Base-by-base conservation (phyloP, 2,113 vertebrate genomes). In the Salvelinus alpinus region DNA sequence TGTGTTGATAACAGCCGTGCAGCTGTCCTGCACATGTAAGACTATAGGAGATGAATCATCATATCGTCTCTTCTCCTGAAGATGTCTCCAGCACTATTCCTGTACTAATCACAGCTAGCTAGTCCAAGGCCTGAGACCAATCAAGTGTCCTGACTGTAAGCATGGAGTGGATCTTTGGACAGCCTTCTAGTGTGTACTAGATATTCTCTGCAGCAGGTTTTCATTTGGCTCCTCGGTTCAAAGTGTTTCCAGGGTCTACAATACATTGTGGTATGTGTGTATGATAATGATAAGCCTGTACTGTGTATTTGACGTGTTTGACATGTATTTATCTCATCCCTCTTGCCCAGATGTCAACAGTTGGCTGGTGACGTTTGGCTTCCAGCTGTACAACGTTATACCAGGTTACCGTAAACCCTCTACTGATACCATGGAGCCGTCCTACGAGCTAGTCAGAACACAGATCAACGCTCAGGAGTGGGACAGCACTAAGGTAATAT, bases 381-480 rank as follows among this genome's bases (percentile, higher is more conserved):
- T 99, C 92, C 98, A 99, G 84, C 91, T 99, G 5, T 97, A 99
- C 91, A 99, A 99, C 0, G 97, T 99, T 79, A 99, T 99, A 80
- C 97, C 98, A 0, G 97, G 97, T 48, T 99, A 97, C 78, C 95
- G 94, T 69, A 98, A 97, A 74, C 97, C 97, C 0, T 95, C 91
- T 65, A 94, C 90, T 0, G 95, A 97, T 59, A 86, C 94, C 44
- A 95, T 96, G 95, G 96, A 99, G 78, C 96, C 98, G 0, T 98
- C 97, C n/a, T 98, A 98, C 0, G 97, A 99, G 86, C 91, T 99
- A 3, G 65, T 95, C 74, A 93, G 94, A 85, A 97, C 98, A 0
- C 98, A 98, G 89, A 95, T 97, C 92, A 99, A 98, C 90, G 98
- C 96, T 0, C 98, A 99, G 79, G 96, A 99, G 81, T 99, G 98